phyloP scores from a whole-genome alignment of 2,888 invertebrate genomes.

The Nomada fucata region DNA sequence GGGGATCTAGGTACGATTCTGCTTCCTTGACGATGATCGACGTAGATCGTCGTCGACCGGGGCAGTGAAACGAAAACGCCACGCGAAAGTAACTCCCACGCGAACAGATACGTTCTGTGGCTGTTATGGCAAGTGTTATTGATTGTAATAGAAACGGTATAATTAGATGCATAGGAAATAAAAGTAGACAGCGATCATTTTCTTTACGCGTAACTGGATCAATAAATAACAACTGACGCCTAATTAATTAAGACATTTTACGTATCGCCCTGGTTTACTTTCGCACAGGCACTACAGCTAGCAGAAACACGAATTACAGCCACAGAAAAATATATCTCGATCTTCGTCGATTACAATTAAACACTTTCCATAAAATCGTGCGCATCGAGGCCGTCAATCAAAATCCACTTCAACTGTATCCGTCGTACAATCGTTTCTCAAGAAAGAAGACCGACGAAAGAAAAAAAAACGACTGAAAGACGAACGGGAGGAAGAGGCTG shows the following conservation, averaged over 20 bases:
- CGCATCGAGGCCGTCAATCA: not conserved
- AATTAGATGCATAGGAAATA: too few species aligned
- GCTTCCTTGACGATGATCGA: slow-evolving; percentile 68
- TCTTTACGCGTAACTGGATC: too few species aligned
- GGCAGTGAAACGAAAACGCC: slow-evolving; percentile 44
- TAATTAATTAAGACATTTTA: too few species aligned
- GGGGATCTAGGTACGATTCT: slow-evolving; percentile 22
- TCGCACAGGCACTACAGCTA: too few species aligned
- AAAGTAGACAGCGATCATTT: too few species aligned
- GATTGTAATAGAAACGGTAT: too few species aligned
- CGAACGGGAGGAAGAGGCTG: slow-evolving; percentile 23
- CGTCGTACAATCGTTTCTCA: not conserved
- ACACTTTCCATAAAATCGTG: not conserved
- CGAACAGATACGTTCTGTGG: too few species aligned
- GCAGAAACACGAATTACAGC: too few species aligned
- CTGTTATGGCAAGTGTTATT: too few species aligned
- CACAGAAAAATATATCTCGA: too few species aligned
- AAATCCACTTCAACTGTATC: not conserved
- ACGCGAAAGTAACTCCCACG: not conserved
- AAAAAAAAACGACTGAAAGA: slow-evolving; percentile 5
- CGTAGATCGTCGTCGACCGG: slow-evolving; percentile 49
- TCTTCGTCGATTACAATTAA: not conserved
- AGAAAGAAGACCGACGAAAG: slow-evolving; percentile 1
- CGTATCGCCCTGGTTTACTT: too few species aligned
- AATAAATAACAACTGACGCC: too few species aligned